Evolutionary conservation across 2,797 vertebrate genomes (phyloP).

Genomic region (Pangasius sanitwongsei): DNA sequence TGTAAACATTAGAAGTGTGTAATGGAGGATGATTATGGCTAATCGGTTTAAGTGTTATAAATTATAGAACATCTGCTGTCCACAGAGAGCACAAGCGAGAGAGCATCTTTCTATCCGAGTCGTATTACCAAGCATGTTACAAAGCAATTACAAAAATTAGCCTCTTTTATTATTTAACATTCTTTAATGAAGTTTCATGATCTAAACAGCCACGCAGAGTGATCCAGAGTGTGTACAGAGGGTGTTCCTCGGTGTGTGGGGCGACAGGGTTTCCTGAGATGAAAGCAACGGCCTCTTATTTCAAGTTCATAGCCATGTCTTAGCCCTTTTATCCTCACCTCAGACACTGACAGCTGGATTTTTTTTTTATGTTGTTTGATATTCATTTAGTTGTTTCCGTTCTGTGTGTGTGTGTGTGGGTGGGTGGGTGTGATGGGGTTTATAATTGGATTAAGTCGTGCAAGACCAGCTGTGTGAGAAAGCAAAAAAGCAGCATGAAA

Average conservation of each 20-base stretch:
- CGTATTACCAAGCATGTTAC: background rate
- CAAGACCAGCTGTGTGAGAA: slow-evolving; percentile 75
- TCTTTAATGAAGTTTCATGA: background rate
- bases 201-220: background rate
- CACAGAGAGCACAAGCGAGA: background rate
- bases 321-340: slow-evolving; percentile 62
- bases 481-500: slow-evolving; percentile 60
- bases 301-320: slow-evolving; percentile 68
- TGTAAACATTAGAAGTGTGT: background rate
- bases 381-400: slow-evolving; percentile 15
- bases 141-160: slow-evolving; percentile 2
- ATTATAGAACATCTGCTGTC: background rate
- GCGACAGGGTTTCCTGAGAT: slow-evolving; percentile 16
- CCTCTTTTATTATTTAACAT: slow-evolving; percentile 1
- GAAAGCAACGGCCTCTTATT: slow-evolving; percentile 52
- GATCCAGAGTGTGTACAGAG: background rate
- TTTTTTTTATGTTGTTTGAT: slow-evolving; percentile 24
- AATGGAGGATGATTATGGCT: background rate
- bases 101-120: background rate
- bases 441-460: slow-evolving; percentile 75
- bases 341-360: slow-evolving; percentile 63
- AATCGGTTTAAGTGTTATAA: background rate
- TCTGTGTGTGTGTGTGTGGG: slow-evolving; percentile 63
- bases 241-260: background rate
- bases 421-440: slow-evolving; percentile 56